Base-by-base conservation (phyloP, 2,113 vertebrate species). In the Nibea coibor region DNA sequence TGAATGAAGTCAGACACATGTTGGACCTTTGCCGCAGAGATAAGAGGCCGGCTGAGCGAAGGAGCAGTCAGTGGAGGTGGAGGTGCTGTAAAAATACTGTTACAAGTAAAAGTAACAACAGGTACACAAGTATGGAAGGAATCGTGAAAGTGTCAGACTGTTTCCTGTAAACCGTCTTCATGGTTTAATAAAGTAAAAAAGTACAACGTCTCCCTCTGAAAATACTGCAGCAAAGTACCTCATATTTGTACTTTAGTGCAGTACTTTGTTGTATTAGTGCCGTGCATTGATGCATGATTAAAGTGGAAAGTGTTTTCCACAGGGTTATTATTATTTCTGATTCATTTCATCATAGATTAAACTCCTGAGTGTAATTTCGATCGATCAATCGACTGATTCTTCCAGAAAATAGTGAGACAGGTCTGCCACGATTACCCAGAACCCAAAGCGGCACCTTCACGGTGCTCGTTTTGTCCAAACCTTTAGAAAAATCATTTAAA, bases 21-120 rank as follows among this genome's bases (percentile, higher is more conserved):
- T 47, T 64, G 73, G 43, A 65, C 64, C 15, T 54, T 51, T 31
- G 28, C 19, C 54, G 26, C 42, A 7, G 20, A 69, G 42, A 73
- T 19, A 45, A 58, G 24, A 50, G 15, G 5, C 20, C 43, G 68
- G 5, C 17, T 35, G 3, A 74, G 63, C 43, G 22, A 42, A n/a
- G 19, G 31, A 31, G 48, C 31, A 17, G n/a, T 24, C 50, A 12
- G 35, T 11, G 39, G 48, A 22, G 50, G 53, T 42, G 16, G 59
- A 22, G 50, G 42, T 51, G 1, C 6, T 39, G n/a, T 58, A 20
- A 47, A 57, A 47, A 1, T 28, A 47, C 54, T 10, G 17, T 24
- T 47, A 47, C 24, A 14, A 64, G 28, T 24, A 54, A 10, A n/a
- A n/a, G n/a, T n/a, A n/a, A n/a, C n/a, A 24, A 51, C 22, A 45